Evolutionary conservation across 2,113 vertebrate species (phyloP).

Genomic region (Eretmochelys imbricata): DNA sequence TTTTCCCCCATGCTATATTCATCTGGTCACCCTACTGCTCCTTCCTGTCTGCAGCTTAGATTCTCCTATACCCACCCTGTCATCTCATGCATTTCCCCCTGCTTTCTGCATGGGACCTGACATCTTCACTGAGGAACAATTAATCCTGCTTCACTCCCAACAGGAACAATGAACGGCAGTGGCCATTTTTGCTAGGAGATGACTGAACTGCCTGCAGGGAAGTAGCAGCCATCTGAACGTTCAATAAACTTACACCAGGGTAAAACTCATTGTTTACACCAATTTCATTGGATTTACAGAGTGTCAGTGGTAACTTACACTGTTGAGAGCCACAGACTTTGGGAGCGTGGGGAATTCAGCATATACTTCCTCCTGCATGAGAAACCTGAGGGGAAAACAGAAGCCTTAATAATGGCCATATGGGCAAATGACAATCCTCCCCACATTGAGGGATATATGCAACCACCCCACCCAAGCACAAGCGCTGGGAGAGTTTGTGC

Average conservation of each 20-base stretch:
- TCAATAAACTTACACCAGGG: not conserved
- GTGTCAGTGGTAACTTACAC: not conserved
- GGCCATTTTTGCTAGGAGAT: not conserved
- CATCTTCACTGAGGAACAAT: not conserved
- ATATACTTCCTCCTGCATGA: not conserved
- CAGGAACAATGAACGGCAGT: not conserved
- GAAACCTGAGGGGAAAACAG: not conserved
- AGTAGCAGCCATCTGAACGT: not conserved
- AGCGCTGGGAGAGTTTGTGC: not conserved
- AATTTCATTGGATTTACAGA: not conserved
- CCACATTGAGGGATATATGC: not conserved
- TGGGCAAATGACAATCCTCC: not conserved
- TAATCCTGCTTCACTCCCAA: not conserved
- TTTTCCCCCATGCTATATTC: not conserved
- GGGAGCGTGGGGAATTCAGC: not conserved
- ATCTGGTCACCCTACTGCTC: not conserved
- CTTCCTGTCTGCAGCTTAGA: not conserved
- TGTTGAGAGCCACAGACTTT: not conserved
- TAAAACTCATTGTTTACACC: not conserved
- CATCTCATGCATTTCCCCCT: not conserved
- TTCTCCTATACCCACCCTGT: not conserved
- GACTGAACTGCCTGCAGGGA: not conserved
- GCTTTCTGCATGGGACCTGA: not conserved
- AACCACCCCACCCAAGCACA: not conserved
- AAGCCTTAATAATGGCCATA: not conserved